Evolutionary conservation across 2,113 vertebrate genomes (phyloP).

Genomic region (Columba janthina): DNA sequence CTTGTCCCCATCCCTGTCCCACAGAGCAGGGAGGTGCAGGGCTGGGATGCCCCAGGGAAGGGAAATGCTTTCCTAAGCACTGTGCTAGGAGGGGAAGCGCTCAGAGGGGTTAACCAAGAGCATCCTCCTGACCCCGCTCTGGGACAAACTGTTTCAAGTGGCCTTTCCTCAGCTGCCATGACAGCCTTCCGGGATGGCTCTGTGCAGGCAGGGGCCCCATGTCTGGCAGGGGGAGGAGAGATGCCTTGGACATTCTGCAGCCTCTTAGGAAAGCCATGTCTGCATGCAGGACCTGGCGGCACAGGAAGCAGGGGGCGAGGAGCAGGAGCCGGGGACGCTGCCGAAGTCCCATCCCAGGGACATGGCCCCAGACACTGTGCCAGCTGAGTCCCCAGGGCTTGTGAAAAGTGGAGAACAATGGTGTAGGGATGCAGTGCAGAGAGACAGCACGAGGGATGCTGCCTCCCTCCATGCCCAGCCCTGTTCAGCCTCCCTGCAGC

Average conservation of each 20-base stretch:
- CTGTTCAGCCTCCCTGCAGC: fast-evolving
- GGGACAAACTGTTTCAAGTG: constrained; percentile 5
- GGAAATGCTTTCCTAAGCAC: neutral
- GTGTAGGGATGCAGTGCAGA: neutral
- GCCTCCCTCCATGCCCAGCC: neutral
- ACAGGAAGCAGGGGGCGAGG: neutral
- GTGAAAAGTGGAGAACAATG: neutral
- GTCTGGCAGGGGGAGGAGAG: fast-evolving
- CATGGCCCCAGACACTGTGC: neutral
- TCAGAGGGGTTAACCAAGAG: neutral
- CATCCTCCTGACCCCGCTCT: neutral
- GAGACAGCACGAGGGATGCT: neutral
- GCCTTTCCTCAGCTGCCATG: neutral
- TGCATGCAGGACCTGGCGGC: neutral
- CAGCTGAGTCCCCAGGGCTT: neutral
- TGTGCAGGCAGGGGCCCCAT: neutral
- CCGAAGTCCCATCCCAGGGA: neutral
- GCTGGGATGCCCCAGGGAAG: neutral
- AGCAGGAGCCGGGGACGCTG: neutral
- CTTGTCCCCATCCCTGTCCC: neutral
- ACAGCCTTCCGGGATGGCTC: neutral
- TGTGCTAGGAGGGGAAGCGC: neutral
- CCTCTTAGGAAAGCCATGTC: neutral
- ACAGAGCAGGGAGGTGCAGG: neutral
- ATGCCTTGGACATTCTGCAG: neutral